Evolutionary conservation across 2,113 vertebrate genomes (phyloP), one percentile per base, ranked within the genome.

Genomic region (Corythaixoides concolor): DNA sequence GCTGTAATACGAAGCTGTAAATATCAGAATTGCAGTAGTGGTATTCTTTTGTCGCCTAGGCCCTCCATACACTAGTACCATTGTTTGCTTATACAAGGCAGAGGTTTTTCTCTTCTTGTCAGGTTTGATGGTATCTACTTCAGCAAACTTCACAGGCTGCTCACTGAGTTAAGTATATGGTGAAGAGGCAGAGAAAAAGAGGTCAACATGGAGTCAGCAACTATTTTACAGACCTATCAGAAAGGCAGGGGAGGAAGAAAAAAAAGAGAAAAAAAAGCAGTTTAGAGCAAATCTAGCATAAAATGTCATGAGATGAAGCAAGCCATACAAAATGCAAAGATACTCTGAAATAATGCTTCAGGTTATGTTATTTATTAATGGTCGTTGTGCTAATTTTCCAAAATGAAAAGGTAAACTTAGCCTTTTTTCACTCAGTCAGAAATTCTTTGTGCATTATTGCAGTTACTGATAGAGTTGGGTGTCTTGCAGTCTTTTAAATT

Each of bases 91-190:
- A 37, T 23, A 45, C 39, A 69, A 83, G 82, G 53, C 83, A 91
- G 70, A 93, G 45, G 56, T 95, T 95, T 96, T 93, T 89, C 69
- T 91, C 78, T 64, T 73, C 39, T 74, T 96, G 76, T 95, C 91
- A 72, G 62, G 62, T 93, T 82, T 90, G 73, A 87, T 92, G 66
- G 55, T 74, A 67, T 92, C 94, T 94, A 68, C 88, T 91, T 85
- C 59, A 93, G 73, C 75, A 95, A 97, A 95, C 70, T 91, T 84
- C 88, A 90, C 53, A 64, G 78, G 41, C 93, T 93, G 50, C 91
- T 96, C 56, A 73, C 84, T 94, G 82, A 93, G 95, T 76, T 96
- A 93, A 95, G 92, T 88, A 67, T 80, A 73, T 84, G 80, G 69
- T 88, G 93, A 95, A 88, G 52, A 92, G 77, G 69, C 33, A 91